A percentile compares a stretch with the other conserved stretches of the same genome.
Conservation (phyloP, 2,888 invertebrate genomes). For the Trilocha varians region DNA sequence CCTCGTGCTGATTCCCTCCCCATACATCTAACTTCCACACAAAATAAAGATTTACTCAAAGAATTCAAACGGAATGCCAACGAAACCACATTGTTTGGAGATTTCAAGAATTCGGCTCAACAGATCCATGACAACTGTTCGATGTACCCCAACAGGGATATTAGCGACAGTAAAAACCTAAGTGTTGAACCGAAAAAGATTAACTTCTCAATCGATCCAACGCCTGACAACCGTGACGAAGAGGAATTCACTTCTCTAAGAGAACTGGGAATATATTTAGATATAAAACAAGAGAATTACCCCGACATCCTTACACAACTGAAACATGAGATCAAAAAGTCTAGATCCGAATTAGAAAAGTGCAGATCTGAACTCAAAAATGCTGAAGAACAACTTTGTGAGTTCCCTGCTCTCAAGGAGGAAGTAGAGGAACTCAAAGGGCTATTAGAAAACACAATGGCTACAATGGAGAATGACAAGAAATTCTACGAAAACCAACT, state of each 20-base stretch:
- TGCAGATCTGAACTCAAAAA: slow-evolving; percentile 69
- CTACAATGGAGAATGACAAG: slow-evolving; percentile 68
- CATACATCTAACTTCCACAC: slow-evolving; percentile 53
- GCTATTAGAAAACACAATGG: slow-evolving; percentile 62
- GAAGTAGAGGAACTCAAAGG: slow-evolving; percentile 63
- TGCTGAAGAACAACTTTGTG: slow-evolving; percentile 68
- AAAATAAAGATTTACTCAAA: slow-evolving; percentile 38
- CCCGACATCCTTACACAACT: slow-evolving; percentile 59
- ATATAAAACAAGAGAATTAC: slow-evolving; percentile 55
- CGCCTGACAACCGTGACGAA: slow-evolving; percentile 46
- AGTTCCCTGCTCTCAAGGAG: slow-evolving; percentile 65
- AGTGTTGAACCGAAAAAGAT: slow-evolving; percentile 64
- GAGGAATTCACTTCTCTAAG: slow-evolving; percentile 67
- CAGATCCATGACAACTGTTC: slow-evolving; percentile 62
- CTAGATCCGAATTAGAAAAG: slow-evolving; percentile 67
- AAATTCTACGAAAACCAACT: slow-evolving; percentile 71
- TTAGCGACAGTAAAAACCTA: slow-evolving; percentile 45
- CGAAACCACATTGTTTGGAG: slow-evolving; percentile 57
- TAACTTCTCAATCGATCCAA: slow-evolving; percentile 52
- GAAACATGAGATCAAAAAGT: slow-evolving; percentile 70
- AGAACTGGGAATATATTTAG: slow-evolving; percentile 65
- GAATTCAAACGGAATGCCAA: slow-evolving; percentile 57
- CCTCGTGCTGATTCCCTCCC: slow-evolving; percentile 59
- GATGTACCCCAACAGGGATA: slow-evolving; percentile 61
- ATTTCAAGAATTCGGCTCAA: slow-evolving; percentile 35